Base-by-base conservation (phyloP, 2,888 invertebrate species). In the Steinernema scapterisci region DNA sequence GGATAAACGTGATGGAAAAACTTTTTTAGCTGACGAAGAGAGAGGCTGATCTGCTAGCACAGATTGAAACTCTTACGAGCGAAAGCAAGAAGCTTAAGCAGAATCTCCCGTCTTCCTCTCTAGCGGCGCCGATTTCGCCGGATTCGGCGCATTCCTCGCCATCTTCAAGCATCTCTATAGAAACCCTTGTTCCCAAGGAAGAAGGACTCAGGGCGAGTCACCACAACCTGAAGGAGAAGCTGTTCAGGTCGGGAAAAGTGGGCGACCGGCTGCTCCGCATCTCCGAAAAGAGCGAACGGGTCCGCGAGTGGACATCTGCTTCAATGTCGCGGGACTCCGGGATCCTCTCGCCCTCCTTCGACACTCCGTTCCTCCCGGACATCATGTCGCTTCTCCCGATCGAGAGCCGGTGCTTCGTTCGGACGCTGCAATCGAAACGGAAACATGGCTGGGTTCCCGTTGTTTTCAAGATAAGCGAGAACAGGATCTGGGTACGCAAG, bases 331-430 rank as follows among this genome's bases (percentile, higher is more conserved):
- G 63, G 13, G 63, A 63, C 31, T 63, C 63, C 31, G 63, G 63
- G 11, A 13, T 63, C 31, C 31, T 63, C 2, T 63, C 63, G 27
- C 63, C 63, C 11, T 63, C 63, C 31, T 16, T 27, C 25, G 63
- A 63, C 63, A 16, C 31, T 11, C 13, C 48, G 16, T 63, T 63
- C 63, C 16, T 11, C 31, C 27, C 63, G 27, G 63, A 63, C 63
- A 63, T 63, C 13, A 9, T 63, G 11, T 63, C 63, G 9, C 31
- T 31, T 2, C 63, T 63, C 19, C 63, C 63, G 2, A 63, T 63
- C 27, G 63, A 63, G 31, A 31, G 27, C 16, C 63, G 63, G 31
- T 63, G 63, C 31, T 63, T 63, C 63, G 63, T 63, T 9, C 63
- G 63, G 31, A 63, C 63, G 31, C 23, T 23, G 19, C 63, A 63